Evolutionary conservation across 2,797 vertebrate genomes (phyloP).

Genomic region (Muscicapa comitata): DNA sequence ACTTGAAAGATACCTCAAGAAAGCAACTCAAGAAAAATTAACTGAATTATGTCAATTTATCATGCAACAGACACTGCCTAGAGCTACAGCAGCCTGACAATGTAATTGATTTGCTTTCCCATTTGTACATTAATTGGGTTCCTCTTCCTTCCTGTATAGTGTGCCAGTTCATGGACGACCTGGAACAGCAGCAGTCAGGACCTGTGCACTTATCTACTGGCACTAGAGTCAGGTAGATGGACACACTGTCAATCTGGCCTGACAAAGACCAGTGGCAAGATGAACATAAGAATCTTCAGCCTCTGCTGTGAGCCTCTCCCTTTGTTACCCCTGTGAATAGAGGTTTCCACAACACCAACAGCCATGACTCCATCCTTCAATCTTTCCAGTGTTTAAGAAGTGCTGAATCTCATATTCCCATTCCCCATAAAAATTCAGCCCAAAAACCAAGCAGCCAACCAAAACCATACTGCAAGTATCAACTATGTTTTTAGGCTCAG

Average conservation of each 20-base stretch:
- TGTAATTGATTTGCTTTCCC: not conserved
- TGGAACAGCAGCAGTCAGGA: not conserved
- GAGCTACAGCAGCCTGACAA: not conserved
- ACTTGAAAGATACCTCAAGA: not conserved
- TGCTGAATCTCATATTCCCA: not conserved
- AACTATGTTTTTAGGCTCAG: not conserved
- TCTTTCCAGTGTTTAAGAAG: not conserved
- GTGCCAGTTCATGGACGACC: not conserved
- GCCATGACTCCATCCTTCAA: not conserved
- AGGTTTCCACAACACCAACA: not conserved
- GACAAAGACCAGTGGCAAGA: not conserved
- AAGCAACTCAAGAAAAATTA: not conserved
- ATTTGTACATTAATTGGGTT: not conserved
- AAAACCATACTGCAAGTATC: not conserved
- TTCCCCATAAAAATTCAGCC: not conserved
- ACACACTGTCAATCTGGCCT: rapidly evolving
- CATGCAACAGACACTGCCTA: not conserved
- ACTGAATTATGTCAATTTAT: not conserved
- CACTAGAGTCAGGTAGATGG: not conserved
- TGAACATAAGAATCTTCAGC: not conserved
- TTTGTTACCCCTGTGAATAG: not conserved
- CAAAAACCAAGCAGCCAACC: not conserved
- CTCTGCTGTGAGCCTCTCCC: not conserved
- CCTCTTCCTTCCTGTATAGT: not conserved
- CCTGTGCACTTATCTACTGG: not conserved